These are phyloP conservation scores for Isoperla grammatica DNA, from an alignment of 2,888 invertebrate genomes.

Conservation along the genomic window DNA sequence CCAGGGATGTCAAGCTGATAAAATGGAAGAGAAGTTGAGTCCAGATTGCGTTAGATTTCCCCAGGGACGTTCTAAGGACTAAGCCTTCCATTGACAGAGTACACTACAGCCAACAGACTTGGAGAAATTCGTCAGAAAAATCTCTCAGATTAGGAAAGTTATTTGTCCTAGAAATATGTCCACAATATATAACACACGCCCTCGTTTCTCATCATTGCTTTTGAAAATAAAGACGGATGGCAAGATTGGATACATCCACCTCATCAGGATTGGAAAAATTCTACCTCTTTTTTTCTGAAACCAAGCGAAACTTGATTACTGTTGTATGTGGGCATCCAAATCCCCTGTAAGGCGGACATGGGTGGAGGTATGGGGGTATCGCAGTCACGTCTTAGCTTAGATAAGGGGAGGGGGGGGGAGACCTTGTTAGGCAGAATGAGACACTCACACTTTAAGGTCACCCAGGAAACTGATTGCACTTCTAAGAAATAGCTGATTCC, in stretches of 20 bases:
- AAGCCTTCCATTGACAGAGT: constrained; percentile 27
- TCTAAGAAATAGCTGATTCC: too few relatives aligned
- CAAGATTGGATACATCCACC: too few relatives aligned
- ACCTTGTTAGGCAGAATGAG: not conserved
- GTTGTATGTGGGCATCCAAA: not conserved
- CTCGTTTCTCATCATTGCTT: not conserved
- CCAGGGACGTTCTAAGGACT: constrained; percentile 18
- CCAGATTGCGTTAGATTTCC: constrained; percentile 32
- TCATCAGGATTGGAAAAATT: too few relatives aligned
- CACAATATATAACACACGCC: not conserved
- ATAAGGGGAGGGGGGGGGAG: not conserved
- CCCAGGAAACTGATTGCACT: too few relatives aligned
- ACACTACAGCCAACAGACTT: constrained; percentile 4
- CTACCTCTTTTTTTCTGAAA: too few relatives aligned
- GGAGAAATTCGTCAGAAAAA: constrained; percentile 8
- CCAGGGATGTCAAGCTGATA: constrained; percentile 17
- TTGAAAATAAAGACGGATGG: too few relatives aligned
- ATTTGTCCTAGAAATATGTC: constrained; percentile 19
- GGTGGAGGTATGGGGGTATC: not conserved
- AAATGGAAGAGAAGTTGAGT: constrained; percentile 23
- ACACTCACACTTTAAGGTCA: not conserved
- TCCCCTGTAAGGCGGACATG: not conserved
- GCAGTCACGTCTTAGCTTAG: too few relatives aligned
- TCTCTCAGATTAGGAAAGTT: constrained; percentile 16
- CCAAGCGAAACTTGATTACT: too few relatives aligned